These are phyloP conservation scores for Schizopygopsis pylzovi DNA, from an alignment of 2,797 vertebrate genomes.

Conservation along the genomic window DNA sequence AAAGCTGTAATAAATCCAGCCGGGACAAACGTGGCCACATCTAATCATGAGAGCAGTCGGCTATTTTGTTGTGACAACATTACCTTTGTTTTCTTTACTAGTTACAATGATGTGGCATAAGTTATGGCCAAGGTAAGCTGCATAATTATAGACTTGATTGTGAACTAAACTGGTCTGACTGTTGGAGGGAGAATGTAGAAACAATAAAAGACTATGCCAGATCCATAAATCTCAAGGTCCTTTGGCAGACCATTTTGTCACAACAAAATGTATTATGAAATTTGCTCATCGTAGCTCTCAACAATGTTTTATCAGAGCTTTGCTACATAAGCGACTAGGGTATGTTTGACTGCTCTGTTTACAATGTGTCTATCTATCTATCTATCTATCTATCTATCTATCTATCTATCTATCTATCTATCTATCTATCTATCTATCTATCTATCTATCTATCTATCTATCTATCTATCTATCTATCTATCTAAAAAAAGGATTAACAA, in stretches of 20 bases:
- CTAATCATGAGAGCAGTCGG: not conserved
- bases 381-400: not conserved
- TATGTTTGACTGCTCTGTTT: constrained; percentile 15
- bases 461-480: not conserved
- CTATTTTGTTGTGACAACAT: constrained; percentile 46
- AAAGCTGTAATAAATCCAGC: constrained; percentile 30
- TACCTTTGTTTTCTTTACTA: constrained; percentile 36
- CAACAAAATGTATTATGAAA: constrained; percentile 15
- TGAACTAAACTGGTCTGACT: constrained; percentile 12
- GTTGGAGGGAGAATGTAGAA: constrained; percentile 26
- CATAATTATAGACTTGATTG: constrained; percentile 45
- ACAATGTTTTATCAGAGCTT: not conserved
- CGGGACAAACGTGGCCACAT: not conserved
- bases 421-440: not conserved
- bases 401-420: not conserved
- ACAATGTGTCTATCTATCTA: not conserved
- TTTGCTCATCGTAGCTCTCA: constrained; percentile 26
- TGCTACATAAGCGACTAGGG: constrained; percentile 7
- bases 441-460: not conserved
- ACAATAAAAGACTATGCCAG: constrained; percentile 23
- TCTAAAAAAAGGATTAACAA: not conserved
- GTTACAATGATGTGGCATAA: constrained; percentile 11
- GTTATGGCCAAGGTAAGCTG: constrained; percentile 14
- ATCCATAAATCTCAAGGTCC: constrained; percentile 37
- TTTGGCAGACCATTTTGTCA: constrained; percentile 9